Conservation (phyloP, 2,888 invertebrate genomes). For the Tethea ocularis region DNA sequence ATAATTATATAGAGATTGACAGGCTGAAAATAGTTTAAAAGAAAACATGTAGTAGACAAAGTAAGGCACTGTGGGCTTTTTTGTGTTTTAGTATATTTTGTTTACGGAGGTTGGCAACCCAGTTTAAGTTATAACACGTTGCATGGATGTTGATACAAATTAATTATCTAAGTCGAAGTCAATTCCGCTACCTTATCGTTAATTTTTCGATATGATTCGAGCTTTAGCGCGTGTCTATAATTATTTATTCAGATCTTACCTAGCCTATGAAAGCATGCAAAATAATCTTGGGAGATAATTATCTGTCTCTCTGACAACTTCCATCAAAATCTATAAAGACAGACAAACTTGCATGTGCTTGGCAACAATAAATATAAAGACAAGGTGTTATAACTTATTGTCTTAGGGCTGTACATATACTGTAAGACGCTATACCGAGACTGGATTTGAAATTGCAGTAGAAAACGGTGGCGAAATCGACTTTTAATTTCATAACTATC, state of each 20-base stretch:
- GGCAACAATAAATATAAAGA: background rate
- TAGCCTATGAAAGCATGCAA: background rate
- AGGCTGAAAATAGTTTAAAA: background rate
- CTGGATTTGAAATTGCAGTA: background rate
- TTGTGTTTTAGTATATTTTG: too few relatives aligned
- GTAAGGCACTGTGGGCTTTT: too few relatives aligned
- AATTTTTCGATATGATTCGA: slow-evolving; percentile 25
- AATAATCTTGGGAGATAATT: background rate
- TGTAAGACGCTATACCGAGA: background rate
- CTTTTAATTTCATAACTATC: slow-evolving; percentile 39
- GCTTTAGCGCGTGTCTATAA: slow-evolving; percentile 13
- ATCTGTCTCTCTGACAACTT: background rate
- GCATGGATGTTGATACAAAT: slow-evolving; percentile 11
- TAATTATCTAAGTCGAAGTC: slow-evolving; percentile 17
- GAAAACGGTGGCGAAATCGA: slow-evolving; percentile 21
- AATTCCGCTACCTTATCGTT: slow-evolving; percentile 16
- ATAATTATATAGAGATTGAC: background rate
- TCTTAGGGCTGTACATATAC: too few relatives aligned
- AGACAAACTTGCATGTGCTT: background rate
- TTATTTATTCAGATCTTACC: background rate
- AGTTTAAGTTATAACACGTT: background rate
- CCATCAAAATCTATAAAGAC: background rate
- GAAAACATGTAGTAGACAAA: background rate
- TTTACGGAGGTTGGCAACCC: background rate
- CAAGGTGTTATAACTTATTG: too few relatives aligned